These are phyloP conservation scores for Macrobrachium nipponense DNA, from an alignment of 1,140 invertebrate genomes.

Conservation along the genomic window DNA sequence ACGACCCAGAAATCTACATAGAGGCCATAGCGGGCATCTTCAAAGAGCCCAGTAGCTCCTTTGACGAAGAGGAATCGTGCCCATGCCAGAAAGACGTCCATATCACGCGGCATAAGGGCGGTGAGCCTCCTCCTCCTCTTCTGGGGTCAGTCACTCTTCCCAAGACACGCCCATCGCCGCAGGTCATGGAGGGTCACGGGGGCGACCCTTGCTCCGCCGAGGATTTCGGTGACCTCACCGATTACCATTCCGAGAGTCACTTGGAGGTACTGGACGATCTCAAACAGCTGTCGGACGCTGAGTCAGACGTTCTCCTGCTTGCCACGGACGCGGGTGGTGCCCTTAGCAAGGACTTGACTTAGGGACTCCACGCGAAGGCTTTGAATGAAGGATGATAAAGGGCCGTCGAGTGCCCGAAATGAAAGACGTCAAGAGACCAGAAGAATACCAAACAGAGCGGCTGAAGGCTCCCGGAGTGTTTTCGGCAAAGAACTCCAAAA, in stretches of 20 bases:
- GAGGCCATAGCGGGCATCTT: background rate
- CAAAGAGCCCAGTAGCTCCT: too few species aligned
- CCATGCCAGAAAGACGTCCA: too few species aligned
- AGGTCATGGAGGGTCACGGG: background rate
- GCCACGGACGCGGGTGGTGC: background rate
- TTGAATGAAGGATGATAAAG: too few species aligned
- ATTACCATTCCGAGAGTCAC: slow-evolving; percentile 33
- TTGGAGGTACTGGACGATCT: slow-evolving; percentile 25
- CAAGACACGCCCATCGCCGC: slow-evolving; percentile 29
- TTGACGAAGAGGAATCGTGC: too few species aligned
- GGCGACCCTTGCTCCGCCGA: background rate
- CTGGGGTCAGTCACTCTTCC: slow-evolving; percentile 9
- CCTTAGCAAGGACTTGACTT: too few species aligned
- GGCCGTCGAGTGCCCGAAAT: too few species aligned
- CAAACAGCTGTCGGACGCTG: slow-evolving; percentile 6
- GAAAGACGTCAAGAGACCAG: too few species aligned
- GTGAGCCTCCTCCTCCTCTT: background rate
- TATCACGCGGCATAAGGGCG: too few species aligned
- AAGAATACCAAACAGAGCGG: too few species aligned
- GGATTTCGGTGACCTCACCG: slow-evolving; percentile 33
- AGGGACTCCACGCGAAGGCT: too few species aligned
- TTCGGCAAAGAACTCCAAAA: too few species aligned
- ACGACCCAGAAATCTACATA: background rate
- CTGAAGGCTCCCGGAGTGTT: too few species aligned
- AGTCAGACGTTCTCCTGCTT: background rate